Evolutionary conservation across 2,888 invertebrate genomes (phyloP).

Genomic region (Leucophenga montana): DNA sequence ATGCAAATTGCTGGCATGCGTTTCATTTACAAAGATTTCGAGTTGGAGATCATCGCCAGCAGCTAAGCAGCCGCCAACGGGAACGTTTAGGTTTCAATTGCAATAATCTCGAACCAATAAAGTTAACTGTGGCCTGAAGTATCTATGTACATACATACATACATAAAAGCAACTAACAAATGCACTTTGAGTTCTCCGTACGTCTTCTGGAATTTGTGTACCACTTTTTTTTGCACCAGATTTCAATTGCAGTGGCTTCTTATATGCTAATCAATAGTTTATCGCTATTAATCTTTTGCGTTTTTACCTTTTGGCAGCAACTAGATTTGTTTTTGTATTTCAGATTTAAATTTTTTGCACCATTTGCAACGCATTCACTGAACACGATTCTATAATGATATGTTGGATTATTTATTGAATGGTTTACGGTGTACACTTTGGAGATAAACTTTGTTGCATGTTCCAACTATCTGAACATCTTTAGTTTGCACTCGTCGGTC

Average conservation of each 20-base stretch:
- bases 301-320: constrained; percentile 63
- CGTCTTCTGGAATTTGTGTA: neutral
- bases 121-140: constrained; percentile 14
- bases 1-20: constrained; percentile 67
- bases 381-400: constrained; percentile 25
- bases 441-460: constrained; percentile 19
- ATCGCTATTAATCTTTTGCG: constrained; percentile 63
- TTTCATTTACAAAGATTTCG: constrained; percentile 54
- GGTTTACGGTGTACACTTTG: constrained; percentile 11
- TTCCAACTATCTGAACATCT: too few species aligned
- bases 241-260: constrained; percentile 43
- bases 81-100: constrained; percentile 19
- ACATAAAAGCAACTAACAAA: too few species aligned
- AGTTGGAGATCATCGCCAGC: constrained; percentile 7
- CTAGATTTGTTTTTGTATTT: constrained; percentile 26
- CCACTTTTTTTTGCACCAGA: neutral
- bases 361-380: constrained; percentile 8
- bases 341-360: neutral
- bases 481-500: too few species aligned
- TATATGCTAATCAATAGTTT: constrained; percentile 63
- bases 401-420: constrained; percentile 21
- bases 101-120: constrained; percentile 21
- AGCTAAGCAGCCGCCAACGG: constrained; percentile 43
- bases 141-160: too few species aligned
- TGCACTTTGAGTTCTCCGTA: neutral